Evolutionary conservation across 2,888 invertebrate species (phyloP), one percentile per base, ranked within the genome.

Genomic region (Cantharis rustica): DNA sequence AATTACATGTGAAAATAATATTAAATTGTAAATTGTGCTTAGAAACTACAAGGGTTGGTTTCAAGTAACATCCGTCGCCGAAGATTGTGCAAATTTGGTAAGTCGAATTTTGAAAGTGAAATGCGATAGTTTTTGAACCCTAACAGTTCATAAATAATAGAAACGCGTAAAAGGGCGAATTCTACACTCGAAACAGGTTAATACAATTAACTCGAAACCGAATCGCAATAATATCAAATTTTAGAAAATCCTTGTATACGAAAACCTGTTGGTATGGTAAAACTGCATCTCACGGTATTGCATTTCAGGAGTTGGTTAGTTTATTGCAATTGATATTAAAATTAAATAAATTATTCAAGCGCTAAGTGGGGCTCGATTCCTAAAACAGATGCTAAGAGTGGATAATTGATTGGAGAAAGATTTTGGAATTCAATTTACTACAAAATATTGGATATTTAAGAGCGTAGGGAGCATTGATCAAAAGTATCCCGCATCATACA

Each of bases 171-270:
- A 66, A 66, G 20, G 64, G 23, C 13, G 20, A 64, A 2, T n/a
- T 13, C 17, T 23, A 23, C 9, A 9, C 23, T 17, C 2, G n/a
- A 66, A 66, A 66, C 64, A 66, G 23, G 64, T 66, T 66, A 23
- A 23, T 66, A 20, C 64, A 72, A 70, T 72, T 69, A 76, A 76
- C 69, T 64, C 69, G 75, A 76, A 71, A 68, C 70, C 15, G 20
- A 74, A 73, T 61, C 20, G 73, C 70, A 73, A 71, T 74, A 74
- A 74, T 73, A 76, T 76, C 73, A 73, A 76, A 76, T 76, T 76
- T 76, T 70, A 76, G 76, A 72, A 75, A 69, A 70, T 69, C 61
- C 61, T 71, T 68, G 61, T n/a, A 26, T 31, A 66, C 73, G 13
- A 73, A 74, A 16, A 66, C 20, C 17, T 66, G 23, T 20, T 20